Conservation (phyloP, 2,113 vertebrate genomes). For the Arizona elegans region DNA sequence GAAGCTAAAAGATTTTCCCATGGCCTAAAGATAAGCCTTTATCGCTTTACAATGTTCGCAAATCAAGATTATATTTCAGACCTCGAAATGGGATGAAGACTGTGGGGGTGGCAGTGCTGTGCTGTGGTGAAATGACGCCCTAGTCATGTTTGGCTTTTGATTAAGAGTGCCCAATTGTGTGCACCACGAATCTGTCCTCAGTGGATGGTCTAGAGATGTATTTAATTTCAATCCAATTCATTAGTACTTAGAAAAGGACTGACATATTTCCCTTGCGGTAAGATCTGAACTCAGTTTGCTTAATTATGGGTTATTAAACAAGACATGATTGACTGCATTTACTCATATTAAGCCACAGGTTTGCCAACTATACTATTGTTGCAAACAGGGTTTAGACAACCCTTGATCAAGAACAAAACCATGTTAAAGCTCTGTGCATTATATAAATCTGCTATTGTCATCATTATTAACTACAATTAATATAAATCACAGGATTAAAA, state of each 20-base stretch:
- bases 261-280: not conserved
- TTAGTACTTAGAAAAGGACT: not conserved
- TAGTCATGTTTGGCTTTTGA: not conserved
- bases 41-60: not conserved
- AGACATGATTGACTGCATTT: not conserved
- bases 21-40: not conserved
- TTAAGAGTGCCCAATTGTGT: not conserved
- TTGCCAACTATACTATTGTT: not conserved
- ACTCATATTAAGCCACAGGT: not conserved
- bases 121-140: not conserved
- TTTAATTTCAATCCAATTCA: not conserved
- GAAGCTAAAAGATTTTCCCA: not conserved
- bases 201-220: not conserved
- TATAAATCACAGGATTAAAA: not conserved
- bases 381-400: not conserved
- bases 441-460: not conserved
- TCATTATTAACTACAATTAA: not conserved
- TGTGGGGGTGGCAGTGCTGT: not conserved
- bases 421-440: not conserved
- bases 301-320: not conserved
- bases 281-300: not conserved
- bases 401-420: not conserved
- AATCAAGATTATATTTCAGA: not conserved
- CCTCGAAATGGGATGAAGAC: not conserved
- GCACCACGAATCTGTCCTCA: not conserved